These are phyloP conservation scores for Hesperia comma DNA, from an alignment of 2,888 invertebrate species.

Conservation along the genomic window DNA sequence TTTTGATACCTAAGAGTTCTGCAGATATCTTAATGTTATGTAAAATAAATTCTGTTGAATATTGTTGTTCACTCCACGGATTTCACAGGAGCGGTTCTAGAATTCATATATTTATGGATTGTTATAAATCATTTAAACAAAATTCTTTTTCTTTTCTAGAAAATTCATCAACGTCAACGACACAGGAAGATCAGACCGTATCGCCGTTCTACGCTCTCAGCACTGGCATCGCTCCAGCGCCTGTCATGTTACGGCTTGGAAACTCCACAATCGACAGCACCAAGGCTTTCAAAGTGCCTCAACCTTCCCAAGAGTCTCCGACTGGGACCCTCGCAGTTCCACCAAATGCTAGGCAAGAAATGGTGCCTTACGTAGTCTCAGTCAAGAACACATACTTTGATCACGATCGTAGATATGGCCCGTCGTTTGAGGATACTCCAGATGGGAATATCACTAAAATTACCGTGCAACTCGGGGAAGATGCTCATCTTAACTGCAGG, in stretches of 20 bases:
- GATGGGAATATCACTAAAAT: slow-evolving; percentile 87
- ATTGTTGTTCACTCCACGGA: neutral
- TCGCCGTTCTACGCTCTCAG: slow-evolving; percentile 75
- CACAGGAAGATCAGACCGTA: slow-evolving; percentile 68
- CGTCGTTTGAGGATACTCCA: slow-evolving; percentile 86
- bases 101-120: neutral
- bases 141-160: slow-evolving; percentile 51
- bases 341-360: slow-evolving; percentile 54
- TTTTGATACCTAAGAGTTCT: no score
- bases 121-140: neutral
- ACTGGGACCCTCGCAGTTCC: slow-evolving; percentile 43
- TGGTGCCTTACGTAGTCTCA: slow-evolving; percentile 70
- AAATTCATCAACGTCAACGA: slow-evolving; percentile 57
- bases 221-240: slow-evolving; percentile 70
- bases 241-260: slow-evolving; percentile 75
- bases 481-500: slow-evolving; percentile 88
- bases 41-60: no score
- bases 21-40: no score
- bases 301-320: slow-evolving; percentile 55
- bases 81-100: neutral
- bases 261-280: slow-evolving; percentile 81
- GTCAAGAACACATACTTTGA: slow-evolving; percentile 76
- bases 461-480: slow-evolving; percentile 89
- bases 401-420: slow-evolving; percentile 86
- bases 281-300: slow-evolving; percentile 79